Evolutionary conservation across 2,888 invertebrate species (phyloP), one percentile per base, ranked within the genome.

Genomic region (Alcis repandata): DNA sequence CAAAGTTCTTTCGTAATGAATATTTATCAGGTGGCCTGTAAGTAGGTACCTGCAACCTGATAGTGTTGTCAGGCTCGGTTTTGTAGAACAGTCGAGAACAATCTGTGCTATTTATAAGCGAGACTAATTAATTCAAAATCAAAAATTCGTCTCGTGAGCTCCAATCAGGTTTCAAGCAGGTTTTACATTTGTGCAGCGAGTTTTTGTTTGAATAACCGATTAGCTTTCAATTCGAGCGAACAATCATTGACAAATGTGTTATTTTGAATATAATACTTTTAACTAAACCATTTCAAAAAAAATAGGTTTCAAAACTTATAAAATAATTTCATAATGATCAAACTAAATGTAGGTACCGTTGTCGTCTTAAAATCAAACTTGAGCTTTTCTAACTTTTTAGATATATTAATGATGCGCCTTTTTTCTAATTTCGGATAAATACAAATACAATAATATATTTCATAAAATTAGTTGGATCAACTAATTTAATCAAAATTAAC

Each of bases 1-100:
- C 17, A 41, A 20, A 43, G 51, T 17, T 51, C 51, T 51, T 11
- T 36, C n/a, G 1, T 32, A 17, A 36, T 59, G 33, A 36, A 48
- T 49, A 58, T 40, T 58, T 10, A 51, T 49, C 2, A 22, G n/a
- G 11, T 20, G 17, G 8, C 19, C 11, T 36, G 51, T 32, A 41
- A n/a, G n/a, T 11, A 4, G 8, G 48, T 27, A 48, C 15, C 49
- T 11, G 49, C 20, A n/a, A 20, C 49, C 33, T 36, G 51, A 38
- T 51, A 52, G 27, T 53, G 40, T 40, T 43, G 27, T 54, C 17
- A 13, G 15, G n/a, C 63, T 58, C 46, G 46, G 33, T 53, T 48
- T 53, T 36, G 22, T n/a, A 59, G 59, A 64, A 51, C 43, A 36
- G 13, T 64, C 64, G 49, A 53, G 63, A 63, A 51, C 36, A 13